These are phyloP conservation scores for Meteorus sp. DNA, from an alignment of 1,140 invertebrate species.

Conservation along the genomic window DNA sequence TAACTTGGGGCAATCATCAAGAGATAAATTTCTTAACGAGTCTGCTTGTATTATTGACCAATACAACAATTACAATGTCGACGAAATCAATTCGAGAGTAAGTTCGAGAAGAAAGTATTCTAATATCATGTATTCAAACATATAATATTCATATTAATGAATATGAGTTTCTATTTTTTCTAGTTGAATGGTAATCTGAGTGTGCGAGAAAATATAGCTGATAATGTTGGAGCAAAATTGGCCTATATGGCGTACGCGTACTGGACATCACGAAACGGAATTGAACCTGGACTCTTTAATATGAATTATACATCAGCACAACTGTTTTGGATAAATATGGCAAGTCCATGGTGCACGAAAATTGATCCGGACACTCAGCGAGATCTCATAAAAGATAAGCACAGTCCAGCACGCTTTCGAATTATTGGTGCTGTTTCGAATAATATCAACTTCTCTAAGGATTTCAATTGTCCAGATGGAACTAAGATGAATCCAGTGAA, in stretches of 20 bases:
- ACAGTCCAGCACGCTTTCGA: too few species aligned
- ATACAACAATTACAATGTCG: slow-evolving; percentile 79
- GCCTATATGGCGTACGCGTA: slow-evolving; percentile 79
- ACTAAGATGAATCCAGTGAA: slow-evolving; percentile 81
- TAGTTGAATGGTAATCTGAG: slow-evolving; percentile 79
- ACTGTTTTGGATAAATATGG: slow-evolving; percentile 36
- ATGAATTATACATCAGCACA: neutral
- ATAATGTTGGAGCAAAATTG: slow-evolving; percentile 86
- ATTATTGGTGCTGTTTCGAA: too few species aligned
- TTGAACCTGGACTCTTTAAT: slow-evolving; percentile 66
- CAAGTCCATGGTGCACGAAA: slow-evolving; percentile 57
- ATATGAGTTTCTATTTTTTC: too few species aligned
- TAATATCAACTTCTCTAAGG: slow-evolving; percentile 76
- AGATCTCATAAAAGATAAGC: slow-evolving; percentile 66
- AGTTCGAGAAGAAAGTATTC: too few species aligned
- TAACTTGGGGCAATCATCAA: slow-evolving; percentile 78
- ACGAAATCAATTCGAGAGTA: slow-evolving; percentile 71
- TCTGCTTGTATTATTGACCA: slow-evolving; percentile 86
- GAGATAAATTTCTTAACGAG: slow-evolving; percentile 72
- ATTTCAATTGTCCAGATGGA: slow-evolving; percentile 73
- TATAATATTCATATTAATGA: too few species aligned
- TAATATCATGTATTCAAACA: neutral
- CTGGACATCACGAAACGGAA: slow-evolving; percentile 68
- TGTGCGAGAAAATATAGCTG: slow-evolving; percentile 88
- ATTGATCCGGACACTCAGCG: slow-evolving; percentile 69